Percentiles rank a stretch among this genome's conserved stretches.
Conservation (phyloP, 2,888 invertebrate genomes). For the Cenopis cana region DNA sequence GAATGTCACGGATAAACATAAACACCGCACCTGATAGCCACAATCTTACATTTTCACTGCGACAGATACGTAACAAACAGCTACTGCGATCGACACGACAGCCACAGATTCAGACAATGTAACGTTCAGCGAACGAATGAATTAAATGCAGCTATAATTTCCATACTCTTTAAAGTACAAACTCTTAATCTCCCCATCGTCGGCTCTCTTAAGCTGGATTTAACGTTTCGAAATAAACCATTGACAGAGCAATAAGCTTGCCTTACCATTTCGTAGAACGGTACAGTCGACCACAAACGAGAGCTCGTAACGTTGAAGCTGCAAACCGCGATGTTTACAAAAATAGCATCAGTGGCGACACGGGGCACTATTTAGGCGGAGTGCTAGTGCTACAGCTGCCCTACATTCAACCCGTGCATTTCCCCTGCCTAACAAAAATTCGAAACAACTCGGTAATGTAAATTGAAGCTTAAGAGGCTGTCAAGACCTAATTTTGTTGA, state of each 20-base stretch:
- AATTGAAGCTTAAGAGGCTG: not conserved
- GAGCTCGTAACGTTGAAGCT: slow-evolving; percentile 65
- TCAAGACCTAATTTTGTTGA: no score
- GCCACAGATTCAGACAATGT: slow-evolving; percentile 18
- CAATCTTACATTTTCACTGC: slow-evolving; percentile 44
- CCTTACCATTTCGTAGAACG: slow-evolving; percentile 20
- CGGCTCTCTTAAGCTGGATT: not conserved
- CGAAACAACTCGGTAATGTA: slow-evolving; percentile 45
- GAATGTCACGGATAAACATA: slow-evolving; percentile 57
- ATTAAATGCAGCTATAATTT: not conserved
- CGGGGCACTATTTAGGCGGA: slow-evolving; percentile 56
- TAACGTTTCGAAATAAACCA: not conserved
- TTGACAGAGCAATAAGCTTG: slow-evolving; percentile 12
- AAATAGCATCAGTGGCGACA: slow-evolving; percentile 76
- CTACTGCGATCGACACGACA: slow-evolving; percentile 42
- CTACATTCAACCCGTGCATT: slow-evolving; percentile 68
- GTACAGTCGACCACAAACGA: slow-evolving; percentile 62
- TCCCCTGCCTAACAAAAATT: slow-evolving; percentile 58
- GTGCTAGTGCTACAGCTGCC: slow-evolving; percentile 73
- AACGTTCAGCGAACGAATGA: slow-evolving; percentile 13
- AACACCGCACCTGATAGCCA: slow-evolving; percentile 51
- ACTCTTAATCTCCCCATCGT: no score
- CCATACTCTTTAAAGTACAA: not conserved
- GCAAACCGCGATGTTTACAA: slow-evolving; percentile 71
- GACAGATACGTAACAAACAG: slow-evolving; percentile 47